phyloP scores from a whole-genome alignment of 2,113 vertebrate species.

The Bufo bufo region DNA sequence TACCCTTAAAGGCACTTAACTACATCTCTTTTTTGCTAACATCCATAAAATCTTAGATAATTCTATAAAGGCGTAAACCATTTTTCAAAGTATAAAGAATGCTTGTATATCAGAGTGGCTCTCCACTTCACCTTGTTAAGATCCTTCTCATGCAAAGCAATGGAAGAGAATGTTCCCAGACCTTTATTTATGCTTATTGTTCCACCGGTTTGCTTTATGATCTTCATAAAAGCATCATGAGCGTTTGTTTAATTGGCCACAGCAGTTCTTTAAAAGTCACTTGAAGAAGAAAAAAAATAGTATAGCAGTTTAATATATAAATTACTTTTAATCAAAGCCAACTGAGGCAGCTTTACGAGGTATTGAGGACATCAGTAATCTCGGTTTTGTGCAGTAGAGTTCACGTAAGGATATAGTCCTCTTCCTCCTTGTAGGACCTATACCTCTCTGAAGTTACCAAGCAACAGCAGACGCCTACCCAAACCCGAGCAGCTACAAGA shows the following conservation, averaged over 20 bases:
- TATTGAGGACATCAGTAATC: neutral
- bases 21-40: too few species aligned
- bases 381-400: neutral
- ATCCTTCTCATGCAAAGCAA: neutral
- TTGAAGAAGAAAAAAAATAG: conserved; percentile 6
- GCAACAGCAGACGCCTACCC: neutral
- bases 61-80: neutral
- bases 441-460: conserved; percentile 7
- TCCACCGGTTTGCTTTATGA: neutral
- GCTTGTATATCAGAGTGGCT: neutral
- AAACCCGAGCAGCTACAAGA: neutral
- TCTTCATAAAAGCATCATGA: conserved; percentile 22
- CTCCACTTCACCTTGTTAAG: conserved; percentile 28
- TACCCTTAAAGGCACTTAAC: too few species aligned
- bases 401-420: conserved; percentile 12
- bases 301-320: neutral
- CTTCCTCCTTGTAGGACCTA: neutral
- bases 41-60: too few species aligned
- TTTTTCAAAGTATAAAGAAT: neutral
- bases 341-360: conserved; percentile 16
- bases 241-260: conserved; percentile 21
- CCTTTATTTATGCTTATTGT: conserved; percentile 33
- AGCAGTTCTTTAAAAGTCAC: conserved; percentile 40
- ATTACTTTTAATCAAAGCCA: conserved; percentile 35
- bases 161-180: conserved; percentile 32